These are phyloP conservation scores for Florisuga fusca DNA, from an alignment of 2,797 vertebrate genomes.

Conservation along the genomic window DNA sequence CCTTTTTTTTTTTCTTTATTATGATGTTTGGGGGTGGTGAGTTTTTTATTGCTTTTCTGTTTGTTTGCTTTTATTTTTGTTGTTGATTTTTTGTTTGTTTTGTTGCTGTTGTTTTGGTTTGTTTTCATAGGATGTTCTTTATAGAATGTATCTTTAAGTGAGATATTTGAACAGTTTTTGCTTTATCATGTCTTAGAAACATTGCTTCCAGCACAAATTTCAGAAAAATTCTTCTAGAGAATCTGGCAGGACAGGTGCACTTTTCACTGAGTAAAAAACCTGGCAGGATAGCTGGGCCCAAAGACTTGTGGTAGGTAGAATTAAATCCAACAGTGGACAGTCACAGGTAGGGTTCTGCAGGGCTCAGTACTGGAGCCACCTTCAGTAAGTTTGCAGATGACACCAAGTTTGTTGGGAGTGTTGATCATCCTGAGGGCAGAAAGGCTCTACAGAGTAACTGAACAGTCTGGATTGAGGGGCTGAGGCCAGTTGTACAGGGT, in stretches of 20 bases:
- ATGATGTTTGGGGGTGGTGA: fast-evolving
- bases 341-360: background rate
- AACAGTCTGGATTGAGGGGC: too few relatives aligned
- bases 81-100: too few relatives aligned
- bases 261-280: background rate
- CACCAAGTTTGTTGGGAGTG: fast-evolving
- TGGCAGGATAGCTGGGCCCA: fast-evolving
- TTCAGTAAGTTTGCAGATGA: background rate
- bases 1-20: background rate
- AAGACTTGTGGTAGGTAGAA: background rate
- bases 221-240: background rate
- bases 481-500: fast-evolving
- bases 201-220: background rate
- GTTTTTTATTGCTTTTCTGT: too few relatives aligned
- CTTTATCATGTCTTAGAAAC: background rate
- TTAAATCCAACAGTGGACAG: fast-evolving
- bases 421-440: background rate
- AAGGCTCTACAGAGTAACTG: background rate
- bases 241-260: background rate
- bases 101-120: too few relatives aligned
- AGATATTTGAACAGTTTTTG: background rate
- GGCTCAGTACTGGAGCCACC: background rate
- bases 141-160: background rate
- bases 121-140: background rate
- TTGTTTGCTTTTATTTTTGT: too few relatives aligned